These are phyloP conservation scores for Takifugu flavidus DNA, from an alignment of 2,113 vertebrate species.

Conservation along the genomic window DNA sequence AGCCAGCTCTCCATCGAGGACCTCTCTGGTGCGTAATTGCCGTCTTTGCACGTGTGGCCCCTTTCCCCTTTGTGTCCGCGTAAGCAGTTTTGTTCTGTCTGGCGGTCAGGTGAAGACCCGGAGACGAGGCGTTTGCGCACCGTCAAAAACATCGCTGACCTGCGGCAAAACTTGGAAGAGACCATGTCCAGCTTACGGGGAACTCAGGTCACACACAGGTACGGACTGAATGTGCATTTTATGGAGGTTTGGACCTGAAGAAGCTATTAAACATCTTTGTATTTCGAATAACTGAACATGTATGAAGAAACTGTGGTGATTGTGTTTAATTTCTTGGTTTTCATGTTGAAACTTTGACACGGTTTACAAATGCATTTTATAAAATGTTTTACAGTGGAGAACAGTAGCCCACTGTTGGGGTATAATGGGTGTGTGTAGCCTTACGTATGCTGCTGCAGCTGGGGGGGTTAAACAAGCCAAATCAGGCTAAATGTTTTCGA, in stretches of 20 bases:
- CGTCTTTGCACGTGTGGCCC: neutral
- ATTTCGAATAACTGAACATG: no score
- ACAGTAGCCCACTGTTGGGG: constrained; percentile 39
- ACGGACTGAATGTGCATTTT: neutral
- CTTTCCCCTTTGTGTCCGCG: neutral
- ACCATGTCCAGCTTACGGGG: constrained; percentile 95
- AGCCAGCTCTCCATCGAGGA: constrained; percentile 85
- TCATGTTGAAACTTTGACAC: neutral
- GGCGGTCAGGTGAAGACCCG: constrained; percentile 82
- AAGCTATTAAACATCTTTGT: no score
- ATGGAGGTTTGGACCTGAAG: no score
- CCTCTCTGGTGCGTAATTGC: constrained; percentile 77
- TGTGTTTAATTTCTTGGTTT: neutral
- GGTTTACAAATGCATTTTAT: neutral
- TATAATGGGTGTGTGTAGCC: constrained; percentile 26
- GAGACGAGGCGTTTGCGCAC: constrained; percentile 88
- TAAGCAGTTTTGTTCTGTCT: neutral
- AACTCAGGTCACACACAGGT: constrained; percentile 91
- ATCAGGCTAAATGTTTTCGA: constrained; percentile 18
- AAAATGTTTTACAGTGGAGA: constrained; percentile 4
- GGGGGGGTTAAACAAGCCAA: constrained; percentile 25
- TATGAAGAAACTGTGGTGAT: no score
- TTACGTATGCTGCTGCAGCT: constrained; percentile 10
- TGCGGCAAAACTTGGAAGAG: constrained; percentile 93
- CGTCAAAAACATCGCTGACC: constrained; percentile 93